Conservation (phyloP, 2,888 invertebrate genomes). For the Stratiomys singularior region DNA sequence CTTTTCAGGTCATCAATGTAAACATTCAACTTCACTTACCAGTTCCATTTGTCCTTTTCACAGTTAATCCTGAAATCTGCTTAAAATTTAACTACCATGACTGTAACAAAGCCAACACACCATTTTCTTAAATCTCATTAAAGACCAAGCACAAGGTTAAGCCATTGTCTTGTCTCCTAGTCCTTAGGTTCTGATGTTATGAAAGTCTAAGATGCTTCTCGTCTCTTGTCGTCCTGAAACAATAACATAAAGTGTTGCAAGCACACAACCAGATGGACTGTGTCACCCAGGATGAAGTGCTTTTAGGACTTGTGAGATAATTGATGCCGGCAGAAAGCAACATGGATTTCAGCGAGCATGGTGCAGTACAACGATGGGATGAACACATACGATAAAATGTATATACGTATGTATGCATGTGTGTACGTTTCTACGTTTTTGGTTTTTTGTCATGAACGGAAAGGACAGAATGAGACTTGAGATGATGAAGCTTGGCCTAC, state of each 20-base stretch:
- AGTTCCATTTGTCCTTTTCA: constrained; percentile 5
- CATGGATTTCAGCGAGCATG: neutral
- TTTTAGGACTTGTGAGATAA: constrained; percentile 19
- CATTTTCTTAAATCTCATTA: constrained; percentile 16
- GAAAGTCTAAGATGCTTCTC: neutral
- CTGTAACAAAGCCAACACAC: neutral
- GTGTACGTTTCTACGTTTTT: too few species aligned
- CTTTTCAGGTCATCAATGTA: neutral
- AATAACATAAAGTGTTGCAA: neutral
- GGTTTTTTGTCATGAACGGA: too few species aligned
- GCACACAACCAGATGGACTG: neutral
- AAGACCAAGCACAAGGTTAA: constrained; percentile 11
- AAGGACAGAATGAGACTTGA: too few species aligned
- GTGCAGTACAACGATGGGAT: too few species aligned
- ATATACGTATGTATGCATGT: too few species aligned
- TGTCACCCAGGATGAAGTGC: constrained; percentile 21
- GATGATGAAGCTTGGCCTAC: too few species aligned
- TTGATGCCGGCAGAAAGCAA: constrained; percentile 11
- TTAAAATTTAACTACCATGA: constrained; percentile 34
- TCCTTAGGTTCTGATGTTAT: neutral
- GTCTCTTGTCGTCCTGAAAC: neutral
- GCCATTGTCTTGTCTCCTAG: neutral
- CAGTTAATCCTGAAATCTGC: constrained; percentile 32
- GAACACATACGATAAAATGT: too few species aligned
- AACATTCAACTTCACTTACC: neutral